Evolutionary conservation across 2,797 vertebrate genomes (phyloP).

Genomic region (Lacerta agilis): DNA sequence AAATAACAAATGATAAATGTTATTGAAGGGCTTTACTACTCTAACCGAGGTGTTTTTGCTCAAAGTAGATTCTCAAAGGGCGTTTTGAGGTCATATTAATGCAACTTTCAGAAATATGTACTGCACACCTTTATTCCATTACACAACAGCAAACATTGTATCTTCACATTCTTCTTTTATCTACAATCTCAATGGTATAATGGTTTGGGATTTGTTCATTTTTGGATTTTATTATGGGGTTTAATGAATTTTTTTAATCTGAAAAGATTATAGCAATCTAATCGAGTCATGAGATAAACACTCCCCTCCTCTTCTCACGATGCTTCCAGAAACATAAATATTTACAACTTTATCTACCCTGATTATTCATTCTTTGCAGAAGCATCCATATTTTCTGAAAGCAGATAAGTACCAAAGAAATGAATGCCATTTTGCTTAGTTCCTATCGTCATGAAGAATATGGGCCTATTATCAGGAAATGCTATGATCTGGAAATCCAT

Average conservation of each 20-base stretch:
- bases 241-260: conserved; percentile 40
- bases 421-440: conserved; percentile 23
- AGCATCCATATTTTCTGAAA: conserved; percentile 35
- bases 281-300: conserved; percentile 57
- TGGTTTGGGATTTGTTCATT: background rate
- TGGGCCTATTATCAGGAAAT: conserved; percentile 27
- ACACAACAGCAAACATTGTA: conserved; percentile 36
- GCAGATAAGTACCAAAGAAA: conserved; percentile 45
- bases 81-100: conserved; percentile 34
- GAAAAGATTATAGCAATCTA: conserved; percentile 19
- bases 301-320: conserved; percentile 25
- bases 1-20: conserved; percentile 31
- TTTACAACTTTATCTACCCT: conserved; percentile 37
- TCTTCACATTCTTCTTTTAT: conserved; percentile 50
- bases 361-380: conserved; percentile 48
- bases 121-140: conserved; percentile 34
- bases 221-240: conserved; percentile 50
- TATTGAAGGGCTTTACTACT: background rate
- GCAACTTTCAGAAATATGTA: conserved; percentile 38
- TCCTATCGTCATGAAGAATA: conserved; percentile 51
- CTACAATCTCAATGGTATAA: conserved; percentile 34
- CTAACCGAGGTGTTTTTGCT: background rate
- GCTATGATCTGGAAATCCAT: conserved; percentile 35
- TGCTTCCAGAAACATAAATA: conserved; percentile 43
- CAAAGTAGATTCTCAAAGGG: conserved; percentile 19